phyloP scores from a whole-genome alignment of 2,888 invertebrate genomes.

The Dryadula phaetusa region DNA sequence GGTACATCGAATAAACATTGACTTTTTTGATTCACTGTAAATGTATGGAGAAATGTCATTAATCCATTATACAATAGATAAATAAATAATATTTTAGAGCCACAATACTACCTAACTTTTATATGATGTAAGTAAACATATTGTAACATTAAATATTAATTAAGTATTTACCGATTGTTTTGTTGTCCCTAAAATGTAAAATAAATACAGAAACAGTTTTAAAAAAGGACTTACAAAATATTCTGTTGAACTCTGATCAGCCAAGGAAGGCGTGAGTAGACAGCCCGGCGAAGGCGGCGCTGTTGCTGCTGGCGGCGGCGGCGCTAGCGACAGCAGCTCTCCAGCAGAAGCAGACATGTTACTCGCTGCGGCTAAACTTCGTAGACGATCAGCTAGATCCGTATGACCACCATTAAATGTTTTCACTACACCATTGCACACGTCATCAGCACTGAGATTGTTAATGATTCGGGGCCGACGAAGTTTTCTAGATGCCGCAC shows the following conservation, averaged over 20 bases:
- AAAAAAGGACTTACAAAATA: constrained; percentile 70
- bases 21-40: too few relatives aligned
- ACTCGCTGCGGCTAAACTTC: constrained; percentile 75
- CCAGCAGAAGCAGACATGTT: constrained; percentile 76
- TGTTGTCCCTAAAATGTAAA: too few relatives aligned
- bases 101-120: too few relatives aligned
- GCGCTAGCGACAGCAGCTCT: constrained; percentile 76
- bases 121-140: too few relatives aligned
- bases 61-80: too few relatives aligned
- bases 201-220: neutral
- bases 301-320: constrained; percentile 76
- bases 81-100: too few relatives aligned
- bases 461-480: constrained; percentile 78
- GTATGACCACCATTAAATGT: constrained; percentile 65
- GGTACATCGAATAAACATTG: too few relatives aligned
- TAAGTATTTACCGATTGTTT: too few relatives aligned
- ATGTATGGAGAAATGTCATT: too few relatives aligned
- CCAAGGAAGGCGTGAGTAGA: constrained; percentile 73
- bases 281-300: constrained; percentile 80
- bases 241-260: constrained; percentile 73
- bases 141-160: too few relatives aligned
- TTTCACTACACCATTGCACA: constrained; percentile 57
- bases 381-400: constrained; percentile 75
- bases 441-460: constrained; percentile 69
- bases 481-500: constrained; percentile 79